Evolutionary conservation across 2,113 vertebrate genomes (phyloP), one percentile per base, ranked within the genome.

Genomic region (Pitta sordida): DNA sequence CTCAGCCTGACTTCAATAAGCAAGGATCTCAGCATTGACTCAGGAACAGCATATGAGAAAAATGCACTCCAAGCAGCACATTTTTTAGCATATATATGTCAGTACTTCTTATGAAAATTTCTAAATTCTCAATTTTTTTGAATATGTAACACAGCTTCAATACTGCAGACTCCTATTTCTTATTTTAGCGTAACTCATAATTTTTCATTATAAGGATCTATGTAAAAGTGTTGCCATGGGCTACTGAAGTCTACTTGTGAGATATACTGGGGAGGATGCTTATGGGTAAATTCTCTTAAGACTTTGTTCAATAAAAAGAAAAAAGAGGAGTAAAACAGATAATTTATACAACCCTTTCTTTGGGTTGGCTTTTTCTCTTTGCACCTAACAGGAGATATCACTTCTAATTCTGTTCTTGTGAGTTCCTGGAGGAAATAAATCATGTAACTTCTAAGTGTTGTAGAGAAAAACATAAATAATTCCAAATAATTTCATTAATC

Each of bases 91-190:
- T 32, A 0, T 44, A 68, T 48, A 13, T 83, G 27, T 39, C 67
- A 90, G 23, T 21, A 82, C 64, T 24, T 60, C 15, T 65, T 69
- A 76, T 6, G 15, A 79, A 63, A 39, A 27, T 56, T 82, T 75
- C 12, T 36, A 65, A 64, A 76, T 68, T 76, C 36, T 64, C 32
- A 60, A 1, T 23, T 29, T 75, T 56, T 65, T 37, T 0, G 12
- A 2, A 23, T 49, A 26, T 7, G 15, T 37, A 70, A 78, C 16
- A 53, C 22, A 77, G 4, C 2, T 15, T 17, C 0, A 78, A 0
- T 30, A 11, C 14, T 63, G 13, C 37, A 82, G 30, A 39, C 11
- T 37, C 7, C 7, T 84, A 6, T 32, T 91, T 53, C 32, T 78
- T 74, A 37, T 34, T 84, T 56, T 41, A 80, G 16, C 3, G 12